Conservation (phyloP, 2,113 vertebrate species). For the Speoplatyrhinus poulsoni region DNA sequence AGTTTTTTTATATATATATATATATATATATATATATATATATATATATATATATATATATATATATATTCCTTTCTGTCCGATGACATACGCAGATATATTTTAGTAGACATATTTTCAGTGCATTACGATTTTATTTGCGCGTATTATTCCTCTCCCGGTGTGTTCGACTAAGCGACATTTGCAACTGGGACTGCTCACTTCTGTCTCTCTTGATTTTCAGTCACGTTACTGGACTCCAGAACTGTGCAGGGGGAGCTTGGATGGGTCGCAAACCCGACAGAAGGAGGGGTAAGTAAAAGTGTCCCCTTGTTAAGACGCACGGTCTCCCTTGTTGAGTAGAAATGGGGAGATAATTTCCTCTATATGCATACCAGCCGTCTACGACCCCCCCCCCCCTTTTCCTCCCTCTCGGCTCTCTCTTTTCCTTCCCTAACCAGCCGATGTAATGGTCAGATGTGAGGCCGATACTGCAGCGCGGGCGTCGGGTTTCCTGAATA, state of each 20-base stretch:
- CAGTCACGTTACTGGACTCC: constrained; percentile 98
- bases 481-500: constrained; percentile 87
- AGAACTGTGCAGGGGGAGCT: constrained; percentile 95
- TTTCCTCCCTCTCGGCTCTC: constrained; percentile 33
- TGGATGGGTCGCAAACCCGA: constrained; percentile 94
- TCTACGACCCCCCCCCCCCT: constrained; percentile 16
- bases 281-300: constrained; percentile 97
- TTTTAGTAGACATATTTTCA: too few species aligned
- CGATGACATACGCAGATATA: too few species aligned
- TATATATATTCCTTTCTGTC: too few species aligned
- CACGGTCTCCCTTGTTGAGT: constrained; percentile 42
- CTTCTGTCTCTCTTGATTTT: constrained; percentile 66
- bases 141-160: not conserved
- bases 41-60: too few species aligned
- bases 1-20: too few species aligned
- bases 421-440: constrained; percentile 50
- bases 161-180: constrained; percentile 11
- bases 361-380: constrained; percentile 32
- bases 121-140: too few species aligned
- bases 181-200: constrained; percentile 34
- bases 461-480: constrained; percentile 82
- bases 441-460: constrained; percentile 82
- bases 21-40: too few species aligned
- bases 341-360: constrained; percentile 61
- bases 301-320: constrained; percentile 55